Base-by-base conservation (phyloP, 2,113 vertebrate genomes). In the Paratilapia polleni region DNA sequence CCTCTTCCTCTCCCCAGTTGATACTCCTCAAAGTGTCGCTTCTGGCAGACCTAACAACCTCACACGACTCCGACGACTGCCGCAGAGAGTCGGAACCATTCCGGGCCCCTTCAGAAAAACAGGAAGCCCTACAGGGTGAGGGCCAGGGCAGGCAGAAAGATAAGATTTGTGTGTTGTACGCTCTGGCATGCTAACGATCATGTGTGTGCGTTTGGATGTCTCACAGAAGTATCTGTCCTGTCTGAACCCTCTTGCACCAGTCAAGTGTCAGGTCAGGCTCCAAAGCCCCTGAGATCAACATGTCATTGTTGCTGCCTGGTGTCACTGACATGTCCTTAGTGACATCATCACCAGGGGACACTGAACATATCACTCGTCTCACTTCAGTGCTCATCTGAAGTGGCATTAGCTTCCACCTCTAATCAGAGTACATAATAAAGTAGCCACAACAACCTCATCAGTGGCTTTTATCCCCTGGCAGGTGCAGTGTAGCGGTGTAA, bases 191-290 rank as follows among this genome's bases (percentile, higher is more conserved):
- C 52, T 59, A 81, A 36, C 38, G 41, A 56, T 28, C 10, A 15
- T 56, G 41, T 43, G 41, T 43, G 66, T 68, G 70, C 70, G 80
- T n/a, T 6, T 81, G 75, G 13, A 52, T 47, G 43, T 63, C 62
- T 88, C 26, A 19, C 63, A 8, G 57, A 73, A 78, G 41, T 93
- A 92, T 94, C 88, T 75, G 88, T 86, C 80, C 92, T 85, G 90
- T 92, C 89, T 85, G 82, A 92, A 88, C 88, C 93, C 91, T 94
- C 94, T 94, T 94, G 84, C 61, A 87, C 70, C 91, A 88, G 92
- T 95, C 93, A 94, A 94, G 93, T 81, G 85, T 58, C 92, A 77
- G 93, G 89, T 94, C 91, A 88, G 84, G 54, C 81, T 86, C 87
- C 79, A 86, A 91, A 93, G 86, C 76, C 77, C 70, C 36, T 4